Evolutionary conservation across 2,888 invertebrate genomes (phyloP), one percentile per base, ranked within the genome.

Genomic region (Tricholauxania praeusta): DNA sequence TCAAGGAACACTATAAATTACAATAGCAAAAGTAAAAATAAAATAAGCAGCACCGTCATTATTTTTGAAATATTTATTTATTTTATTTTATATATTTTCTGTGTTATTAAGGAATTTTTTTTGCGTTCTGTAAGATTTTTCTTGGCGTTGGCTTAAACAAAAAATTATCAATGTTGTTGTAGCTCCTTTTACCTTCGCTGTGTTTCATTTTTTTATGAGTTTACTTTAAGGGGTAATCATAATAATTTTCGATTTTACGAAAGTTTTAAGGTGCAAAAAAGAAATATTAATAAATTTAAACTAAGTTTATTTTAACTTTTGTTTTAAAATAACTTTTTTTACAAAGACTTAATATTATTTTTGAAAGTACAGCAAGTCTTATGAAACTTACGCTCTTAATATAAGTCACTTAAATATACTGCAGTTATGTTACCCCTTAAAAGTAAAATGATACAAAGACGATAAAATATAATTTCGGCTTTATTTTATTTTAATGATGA

Each of bases 401-500:
- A 22, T 3, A 22, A 22, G 28, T 28, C 28, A 3, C 4, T 28
- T 3, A 28, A 28, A 28, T 4, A 28, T 4, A 4, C 4, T 28
- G 28, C 28, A 6, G 2, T 10, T 39, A 39, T 39, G 39, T 10
- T 39, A 39, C 39, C 39, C 10, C 39, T 39, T 39, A 39, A 39
- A 79, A 81, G 79, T 80, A 81, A 80, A 82, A 80, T 80, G 81
- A 83, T 81, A 82, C 81, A 79, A 82, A 81, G 83, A 83, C 83
- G 83, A 83, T 83, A 83, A 83, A 83, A 83, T 83, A 82, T 83
- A 83, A 83, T 83, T 83, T 83, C 81, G 83, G 82, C 82, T 83
- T 83, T 82, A 83, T 84, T 83, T 84, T 84, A 84, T 84, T 85
- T 84, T 85, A 84, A 84, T 84, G 85, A 84, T 84, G 85, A 84